Base-by-base conservation (phyloP, 2,113 vertebrate genomes). In the Hiodon tergisus region DNA sequence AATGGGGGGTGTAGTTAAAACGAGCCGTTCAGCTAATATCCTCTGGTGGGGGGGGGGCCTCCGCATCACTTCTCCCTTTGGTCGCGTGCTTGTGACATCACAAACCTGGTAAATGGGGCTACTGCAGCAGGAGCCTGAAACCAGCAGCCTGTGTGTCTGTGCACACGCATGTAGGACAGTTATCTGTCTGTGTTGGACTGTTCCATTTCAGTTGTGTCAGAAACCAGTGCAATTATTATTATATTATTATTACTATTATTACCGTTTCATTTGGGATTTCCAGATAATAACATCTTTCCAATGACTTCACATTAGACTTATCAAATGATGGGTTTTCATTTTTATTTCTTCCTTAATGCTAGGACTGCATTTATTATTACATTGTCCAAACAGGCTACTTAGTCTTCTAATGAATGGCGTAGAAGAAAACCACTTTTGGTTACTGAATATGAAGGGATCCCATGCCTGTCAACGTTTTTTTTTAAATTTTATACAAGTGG, bases 281-380 rank as follows among this genome's bases (percentile, higher is more conserved):
- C 73, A 77, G 60, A 81, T 71, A 77, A 72, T 77, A 65, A 77
- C 62, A 70, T 82, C 79, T 61, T 71, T 63, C 68, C 59, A 71
- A 51, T 76, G 75, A 76, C 60, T 76, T 76, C 67, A 62, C 59
- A 65, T 63, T 65, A n/a, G 67, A 68, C 68, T 71, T 76, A 73
- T 73, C 59, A 65, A 65, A 71, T 76, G 74, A 16, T 75, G 68
- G 68, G 67, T 75, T 77, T 76, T 31, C 71, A 58, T 85, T 82
- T 46, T 78, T 82, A n/a, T 69, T n/a, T 84, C 81, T 86, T 87
- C 69, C 86, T 84, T 84, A 31, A 84, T 90, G 86, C 83, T 88
- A 88, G 87, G 87, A 91, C 89, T 91, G 85, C 89, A 90, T 88
- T 83, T 86, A 86, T 85, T 89, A 82, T 89, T 86, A 86, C 85